Percentiles rank a stretch among this genome's conserved stretches.
Evolutionary conservation across 2,797 vertebrate genomes (phyloP).

Genomic region (Brachymystax lenok): DNA sequence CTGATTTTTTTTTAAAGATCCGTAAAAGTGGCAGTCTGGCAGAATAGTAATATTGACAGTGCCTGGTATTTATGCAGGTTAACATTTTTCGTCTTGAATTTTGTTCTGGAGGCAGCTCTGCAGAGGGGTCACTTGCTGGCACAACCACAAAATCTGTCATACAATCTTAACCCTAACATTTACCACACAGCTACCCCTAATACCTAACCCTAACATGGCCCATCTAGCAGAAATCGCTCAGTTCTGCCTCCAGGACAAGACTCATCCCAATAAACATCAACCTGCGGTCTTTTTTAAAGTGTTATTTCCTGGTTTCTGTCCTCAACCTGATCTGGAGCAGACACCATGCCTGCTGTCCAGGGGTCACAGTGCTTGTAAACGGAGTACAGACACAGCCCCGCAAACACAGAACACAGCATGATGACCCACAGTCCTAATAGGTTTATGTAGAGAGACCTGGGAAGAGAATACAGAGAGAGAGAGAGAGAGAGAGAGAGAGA

Average conservation of each 20-base stretch:
- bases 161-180: too few relatives aligned
- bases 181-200: too few relatives aligned
- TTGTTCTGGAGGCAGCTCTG: too few relatives aligned
- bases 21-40: not conserved
- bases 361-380: conserved; percentile 88
- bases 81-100: too few relatives aligned
- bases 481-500: not conserved
- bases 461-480: not conserved
- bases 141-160: too few relatives aligned
- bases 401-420: conserved; percentile 52
- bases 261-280: too few relatives aligned
- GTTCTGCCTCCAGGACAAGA: too few relatives aligned
- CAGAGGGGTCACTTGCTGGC: too few relatives aligned
- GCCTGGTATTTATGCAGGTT: too few relatives aligned
- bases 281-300: not conserved
- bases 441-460: conserved; percentile 89
- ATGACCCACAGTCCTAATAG: conserved; percentile 87
- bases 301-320: not conserved
- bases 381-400: conserved; percentile 69
- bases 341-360: conserved; percentile 80
- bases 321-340: conserved; percentile 86
- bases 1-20: too few relatives aligned
- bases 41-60: not conserved
- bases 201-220: too few relatives aligned
- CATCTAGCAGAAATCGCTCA: too few relatives aligned